phyloP scores from a whole-genome alignment of 2,797 vertebrate genomes.

The Phoebastria nigripes region DNA sequence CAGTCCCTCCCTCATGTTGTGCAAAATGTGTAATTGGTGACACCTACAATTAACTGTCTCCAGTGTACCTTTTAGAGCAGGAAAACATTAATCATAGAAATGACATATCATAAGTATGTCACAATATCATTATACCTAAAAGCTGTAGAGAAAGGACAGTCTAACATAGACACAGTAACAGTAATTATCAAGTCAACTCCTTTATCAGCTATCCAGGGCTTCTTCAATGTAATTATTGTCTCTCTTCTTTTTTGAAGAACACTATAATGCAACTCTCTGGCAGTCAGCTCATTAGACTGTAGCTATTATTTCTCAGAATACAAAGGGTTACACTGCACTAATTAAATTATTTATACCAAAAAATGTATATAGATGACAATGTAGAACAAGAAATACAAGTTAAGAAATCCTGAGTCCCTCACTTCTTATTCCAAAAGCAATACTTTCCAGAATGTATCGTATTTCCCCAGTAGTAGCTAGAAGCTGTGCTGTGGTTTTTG shows the following conservation, averaged over 20 bases:
- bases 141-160: background rate
- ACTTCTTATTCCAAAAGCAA: background rate
- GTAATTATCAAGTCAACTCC: background rate
- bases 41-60: background rate
- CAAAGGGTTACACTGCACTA: background rate
- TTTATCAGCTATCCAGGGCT: background rate
- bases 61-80: background rate
- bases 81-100: background rate
- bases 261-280: background rate
- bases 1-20: background rate
- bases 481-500: background rate
- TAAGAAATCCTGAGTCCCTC: background rate
- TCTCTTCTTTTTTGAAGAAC: background rate
- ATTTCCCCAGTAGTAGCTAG: background rate
- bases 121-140: background rate
- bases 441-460: background rate
- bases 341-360: background rate
- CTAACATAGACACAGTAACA: background rate
- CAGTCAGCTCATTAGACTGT: background rate
- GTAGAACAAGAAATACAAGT: background rate
- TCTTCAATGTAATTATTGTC: background rate
- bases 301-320: background rate
- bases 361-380: background rate
- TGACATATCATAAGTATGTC: background rate
- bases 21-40: background rate